Percentiles rank a stretch among this genome's conserved stretches.
Evolutionary conservation across 2,113 vertebrate species (phyloP).

Genomic region (Platycercus adscitus): DNA sequence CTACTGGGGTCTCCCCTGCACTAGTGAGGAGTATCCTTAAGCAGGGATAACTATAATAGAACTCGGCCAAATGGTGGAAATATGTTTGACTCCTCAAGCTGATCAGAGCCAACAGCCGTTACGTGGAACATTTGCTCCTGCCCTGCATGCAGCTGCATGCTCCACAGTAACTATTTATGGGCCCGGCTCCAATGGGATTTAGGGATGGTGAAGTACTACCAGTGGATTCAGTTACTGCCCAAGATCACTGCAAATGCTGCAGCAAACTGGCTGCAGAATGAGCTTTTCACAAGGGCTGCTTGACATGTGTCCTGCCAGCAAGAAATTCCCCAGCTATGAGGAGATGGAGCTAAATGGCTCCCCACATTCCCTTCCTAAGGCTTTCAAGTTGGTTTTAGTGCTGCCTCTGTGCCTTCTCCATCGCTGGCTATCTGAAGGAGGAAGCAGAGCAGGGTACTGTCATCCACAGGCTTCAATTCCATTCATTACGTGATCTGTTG

Average conservation of each 20-base stretch:
- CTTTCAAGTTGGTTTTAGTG: background rate
- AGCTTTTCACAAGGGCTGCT: background rate
- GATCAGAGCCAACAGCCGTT: slow-evolving; percentile 54
- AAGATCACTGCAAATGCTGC: background rate
- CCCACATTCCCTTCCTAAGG: background rate
- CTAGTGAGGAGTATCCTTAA: background rate
- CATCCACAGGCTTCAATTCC: background rate
- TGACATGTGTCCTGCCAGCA: background rate
- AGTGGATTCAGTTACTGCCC: slow-evolving; percentile 59
- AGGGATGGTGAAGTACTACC: background rate
- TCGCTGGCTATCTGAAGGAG: background rate
- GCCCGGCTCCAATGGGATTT: slow-evolving; percentile 60
- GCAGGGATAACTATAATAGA: slow-evolving; percentile 65
- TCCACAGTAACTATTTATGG: slow-evolving; percentile 68
- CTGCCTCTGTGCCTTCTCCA: background rate
- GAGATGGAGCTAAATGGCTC: background rate
- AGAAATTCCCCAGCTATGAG: slow-evolving; percentile 41
- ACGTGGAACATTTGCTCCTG: slow-evolving; percentile 65
- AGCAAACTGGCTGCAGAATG: slow-evolving; percentile 47
- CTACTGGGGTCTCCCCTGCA: background rate
- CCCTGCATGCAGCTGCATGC: slow-evolving; percentile 28
- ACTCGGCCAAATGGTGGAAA: slow-evolving; percentile 68
- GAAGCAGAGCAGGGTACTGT: background rate
- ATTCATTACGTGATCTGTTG: background rate
- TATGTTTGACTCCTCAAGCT: slow-evolving; percentile 37